Percentiles rank a stretch among this genome's conserved stretches.
Evolutionary conservation across 2,888 invertebrate genomes (phyloP).

Genomic region (Patella ulyssiponensis): DNA sequence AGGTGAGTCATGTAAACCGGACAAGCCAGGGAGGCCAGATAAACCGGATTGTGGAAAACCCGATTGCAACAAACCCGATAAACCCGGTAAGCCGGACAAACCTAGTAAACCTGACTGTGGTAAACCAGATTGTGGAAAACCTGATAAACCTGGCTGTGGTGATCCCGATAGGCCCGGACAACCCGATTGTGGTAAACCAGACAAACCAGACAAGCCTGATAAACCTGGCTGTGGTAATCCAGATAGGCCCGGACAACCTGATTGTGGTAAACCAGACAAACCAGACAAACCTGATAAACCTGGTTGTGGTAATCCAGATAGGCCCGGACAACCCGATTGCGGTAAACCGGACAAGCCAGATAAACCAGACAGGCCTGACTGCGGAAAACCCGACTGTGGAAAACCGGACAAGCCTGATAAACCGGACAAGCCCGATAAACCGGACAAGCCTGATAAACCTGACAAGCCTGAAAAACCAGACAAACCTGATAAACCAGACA

Average conservation of each 20-base stretch:
- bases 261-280: constrained; percentile 1
- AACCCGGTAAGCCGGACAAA: constrained; percentile 3
- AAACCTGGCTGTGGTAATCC: background rate
- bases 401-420: constrained; percentile 15
- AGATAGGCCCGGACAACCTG: background rate
- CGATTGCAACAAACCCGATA: constrained; percentile 5
- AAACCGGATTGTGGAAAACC: constrained; percentile 12
- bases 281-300: constrained; percentile 16
- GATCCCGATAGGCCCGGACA: background rate
- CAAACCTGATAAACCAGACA: constrained; percentile 9
- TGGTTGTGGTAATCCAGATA: background rate
- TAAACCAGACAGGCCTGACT: constrained; percentile 15
- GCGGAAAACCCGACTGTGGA: background rate
- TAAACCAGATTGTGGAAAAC: background rate
- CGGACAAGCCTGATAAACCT: background rate
- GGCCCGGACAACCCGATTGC: background rate
- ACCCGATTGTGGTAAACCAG: constrained; percentile 8
- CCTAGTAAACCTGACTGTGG: constrained; percentile 5
- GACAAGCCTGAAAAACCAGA: constrained; percentile 2
- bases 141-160: background rate
- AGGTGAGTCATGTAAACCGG: constrained; percentile 13
- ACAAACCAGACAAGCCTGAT: constrained; percentile 13
- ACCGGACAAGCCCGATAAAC: background rate
- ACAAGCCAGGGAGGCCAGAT: constrained; percentile 15
- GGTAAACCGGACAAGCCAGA: background rate